Base-by-base conservation (phyloP, 2,113 vertebrate species). In the Nestor notabilis region DNA sequence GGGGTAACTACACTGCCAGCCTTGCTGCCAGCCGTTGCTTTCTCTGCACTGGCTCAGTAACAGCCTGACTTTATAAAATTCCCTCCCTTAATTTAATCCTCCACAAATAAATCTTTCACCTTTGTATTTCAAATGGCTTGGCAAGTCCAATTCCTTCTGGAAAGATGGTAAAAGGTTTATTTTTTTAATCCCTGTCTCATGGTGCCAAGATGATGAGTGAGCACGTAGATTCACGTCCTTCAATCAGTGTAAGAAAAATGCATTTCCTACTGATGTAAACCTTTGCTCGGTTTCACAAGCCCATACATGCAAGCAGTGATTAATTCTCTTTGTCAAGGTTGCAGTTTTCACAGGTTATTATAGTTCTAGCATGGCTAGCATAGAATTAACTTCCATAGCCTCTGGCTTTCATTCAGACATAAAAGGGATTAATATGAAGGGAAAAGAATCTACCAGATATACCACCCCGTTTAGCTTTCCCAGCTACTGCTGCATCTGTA, bases 381-480 rank as follows among this genome's bases (percentile, higher is more conserved):
- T 91, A 72, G 96, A 93, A 97, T 97, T 97, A 96, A 89, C 88
- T 92, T 97, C 76, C 82, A 83, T 93, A 94, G 95, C 93, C 95
- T 70, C 87, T 92, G 89, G 95, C 84, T 89, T 97, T 94, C 94
- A 94, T 96, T 96, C 93, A 96, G 69, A 94, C 74, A 87, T 95
- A 87, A 97, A 95, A 97, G 84, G 86, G 85, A 94, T 96, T 97
- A 96, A 79, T 86, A 92, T 75, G 83, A 86, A 96, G 65, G 41
- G 41, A 76, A 94, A 95, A 95, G 85, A 70, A 39, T 35, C 56
- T 95, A 60, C 76, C 65, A 89, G 69, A 69, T 74, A 64, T 44
- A 94, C 61, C 46, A 49, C 61, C 16, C 23, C 11, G 52, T 89
- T 81, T 79, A 89, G 65, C 33, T 82, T 94, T 94, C 65, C 61